These are phyloP conservation scores for Ectemnius cavifrons DNA, from an alignment of 2,888 invertebrate genomes.

Conservation along the genomic window DNA sequence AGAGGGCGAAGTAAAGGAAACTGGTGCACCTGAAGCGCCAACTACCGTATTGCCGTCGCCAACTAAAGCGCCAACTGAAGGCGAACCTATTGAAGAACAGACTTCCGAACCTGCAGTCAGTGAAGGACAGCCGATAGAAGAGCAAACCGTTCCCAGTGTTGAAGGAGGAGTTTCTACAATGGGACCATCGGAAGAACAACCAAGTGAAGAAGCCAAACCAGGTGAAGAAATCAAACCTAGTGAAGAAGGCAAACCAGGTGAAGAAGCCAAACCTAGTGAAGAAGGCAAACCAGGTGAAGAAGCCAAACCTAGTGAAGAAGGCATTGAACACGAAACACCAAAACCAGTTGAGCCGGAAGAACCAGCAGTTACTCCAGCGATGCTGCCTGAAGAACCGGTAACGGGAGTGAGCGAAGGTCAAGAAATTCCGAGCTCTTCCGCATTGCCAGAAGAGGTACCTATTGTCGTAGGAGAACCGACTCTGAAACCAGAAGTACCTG, in stretches of 20 bases:
- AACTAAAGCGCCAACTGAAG: conserved; percentile 33
- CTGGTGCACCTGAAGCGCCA: conserved; percentile 13
- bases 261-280: neutral
- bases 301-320: conserved; percentile 17
- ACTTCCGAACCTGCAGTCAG: conserved; percentile 20
- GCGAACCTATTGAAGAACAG: conserved; percentile 22
- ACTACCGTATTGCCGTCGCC: conserved; percentile 19
- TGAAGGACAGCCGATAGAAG: conserved; percentile 24
- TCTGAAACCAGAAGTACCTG: conserved; percentile 12
- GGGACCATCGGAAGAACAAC: conserved; percentile 13
- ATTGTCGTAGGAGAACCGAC: conserved; percentile 36
- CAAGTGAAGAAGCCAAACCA: conserved; percentile 28
- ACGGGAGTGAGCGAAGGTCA: conserved; percentile 19
- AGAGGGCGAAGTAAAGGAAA: conserved; percentile 24
- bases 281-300: conserved; percentile 14
- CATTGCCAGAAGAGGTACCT: conserved; percentile 34
- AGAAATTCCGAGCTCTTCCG: conserved; percentile 34
- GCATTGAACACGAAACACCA: conserved; percentile 23
- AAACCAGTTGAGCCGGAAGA: conserved; percentile 33
- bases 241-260: neutral
- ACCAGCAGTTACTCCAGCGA: conserved; percentile 16
- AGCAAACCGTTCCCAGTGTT: conserved; percentile 15
- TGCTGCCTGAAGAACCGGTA: conserved; percentile 28
- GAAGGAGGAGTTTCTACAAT: neutral
- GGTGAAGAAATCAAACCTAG: neutral